Evolutionary conservation across 2,888 invertebrate genomes (phyloP).

Genomic region (Pollenia labialis): DNA sequence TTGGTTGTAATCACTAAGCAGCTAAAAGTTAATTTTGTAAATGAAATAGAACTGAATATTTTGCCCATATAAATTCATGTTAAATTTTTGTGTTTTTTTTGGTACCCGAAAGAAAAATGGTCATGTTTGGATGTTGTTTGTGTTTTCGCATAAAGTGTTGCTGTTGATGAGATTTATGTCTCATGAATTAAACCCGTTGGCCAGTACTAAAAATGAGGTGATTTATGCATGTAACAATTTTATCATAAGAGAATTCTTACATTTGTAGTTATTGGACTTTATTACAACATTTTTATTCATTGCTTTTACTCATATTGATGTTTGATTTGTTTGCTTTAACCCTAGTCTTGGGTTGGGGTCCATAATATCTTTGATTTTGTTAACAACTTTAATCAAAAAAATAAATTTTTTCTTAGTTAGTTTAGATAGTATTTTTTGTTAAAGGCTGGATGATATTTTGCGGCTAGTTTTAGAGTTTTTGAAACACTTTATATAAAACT

Average conservation of each 20-base stretch:
- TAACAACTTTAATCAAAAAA: no score
- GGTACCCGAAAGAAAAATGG: constrained; percentile 48
- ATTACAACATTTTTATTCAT: neutral
- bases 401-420: no score
- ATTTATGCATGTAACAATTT: constrained; percentile 71
- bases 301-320: neutral
- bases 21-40: constrained; percentile 80
- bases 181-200: constrained; percentile 80
- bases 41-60: constrained; percentile 76
- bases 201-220: constrained; percentile 44
- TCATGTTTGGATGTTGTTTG: constrained; percentile 75
- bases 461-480: no score
- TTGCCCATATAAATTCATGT: constrained; percentile 64
- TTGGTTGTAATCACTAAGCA: constrained; percentile 67
- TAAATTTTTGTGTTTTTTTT: constrained; percentile 44
- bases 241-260: constrained; percentile 49
- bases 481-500: no score
- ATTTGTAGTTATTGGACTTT: constrained; percentile 58
- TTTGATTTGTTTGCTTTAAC: neutral
- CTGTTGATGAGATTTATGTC: constrained; percentile 80
- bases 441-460: no score
- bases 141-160: constrained; percentile 82
- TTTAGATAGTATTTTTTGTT: no score
- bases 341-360: no score
- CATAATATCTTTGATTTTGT: no score